Conservation (phyloP, 2,797 vertebrate species). For the Pogonophryne albipinna region DNA sequence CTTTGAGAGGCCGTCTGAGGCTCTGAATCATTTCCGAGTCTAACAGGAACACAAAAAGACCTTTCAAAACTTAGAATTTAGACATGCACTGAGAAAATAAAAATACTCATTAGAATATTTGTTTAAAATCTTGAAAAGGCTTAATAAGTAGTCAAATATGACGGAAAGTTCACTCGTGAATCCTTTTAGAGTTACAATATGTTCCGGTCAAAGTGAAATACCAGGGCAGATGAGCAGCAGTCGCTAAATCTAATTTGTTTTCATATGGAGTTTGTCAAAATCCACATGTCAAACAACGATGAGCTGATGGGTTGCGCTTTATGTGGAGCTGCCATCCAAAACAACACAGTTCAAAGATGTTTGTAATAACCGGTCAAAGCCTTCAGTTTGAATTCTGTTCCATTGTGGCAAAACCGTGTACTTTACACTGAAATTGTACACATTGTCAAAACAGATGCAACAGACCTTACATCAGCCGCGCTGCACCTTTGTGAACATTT, state of each 20-base stretch:
- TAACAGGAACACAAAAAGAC: conserved; percentile 25
- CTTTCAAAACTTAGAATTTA: conserved; percentile 21
- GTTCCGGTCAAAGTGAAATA: conserved; percentile 25
- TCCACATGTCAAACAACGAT: conserved; percentile 34
- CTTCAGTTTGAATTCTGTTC: conserved; percentile 47
- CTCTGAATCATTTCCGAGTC: conserved; percentile 61
- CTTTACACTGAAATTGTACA: conserved; percentile 16
- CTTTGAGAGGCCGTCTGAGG: conserved; percentile 48
- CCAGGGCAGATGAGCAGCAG: background rate
- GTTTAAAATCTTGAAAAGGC: conserved; percentile 9
- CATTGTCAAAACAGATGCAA: conserved; percentile 11
- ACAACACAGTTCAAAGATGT: conserved; percentile 50
- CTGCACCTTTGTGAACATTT: background rate
- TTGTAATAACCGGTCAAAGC: conserved; percentile 59
- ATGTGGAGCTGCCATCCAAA: conserved; percentile 42
- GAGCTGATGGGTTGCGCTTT: conserved; percentile 44
- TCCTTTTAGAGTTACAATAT: conserved; percentile 14
- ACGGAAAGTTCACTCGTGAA: conserved; percentile 24
- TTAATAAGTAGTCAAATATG: conserved; percentile 33
- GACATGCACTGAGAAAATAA: conserved; percentile 11
- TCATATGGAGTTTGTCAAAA: conserved; percentile 30
- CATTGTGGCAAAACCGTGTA: conserved; percentile 16
- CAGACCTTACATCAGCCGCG: conserved; percentile 27
- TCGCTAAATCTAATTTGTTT: conserved; percentile 36
- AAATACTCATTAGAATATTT: conserved; percentile 9